Conservation (phyloP, 2,797 vertebrate genomes). For the Neosilurus mollespiculum region DNA sequence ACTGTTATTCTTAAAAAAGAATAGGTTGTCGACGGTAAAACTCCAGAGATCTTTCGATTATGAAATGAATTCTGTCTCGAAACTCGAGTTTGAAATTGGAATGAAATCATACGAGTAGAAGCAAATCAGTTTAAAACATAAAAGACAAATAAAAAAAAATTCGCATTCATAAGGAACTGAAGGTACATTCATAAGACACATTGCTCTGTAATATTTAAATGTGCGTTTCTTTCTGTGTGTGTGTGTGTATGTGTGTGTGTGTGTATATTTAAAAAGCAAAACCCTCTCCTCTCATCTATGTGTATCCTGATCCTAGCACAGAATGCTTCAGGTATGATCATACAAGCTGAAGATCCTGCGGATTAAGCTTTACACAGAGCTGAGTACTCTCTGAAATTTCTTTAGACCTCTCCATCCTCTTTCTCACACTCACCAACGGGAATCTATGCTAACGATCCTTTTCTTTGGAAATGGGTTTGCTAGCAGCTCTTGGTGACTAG, state of each 20-base stretch:
- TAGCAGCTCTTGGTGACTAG: conserved; percentile 37
- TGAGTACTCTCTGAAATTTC: background rate
- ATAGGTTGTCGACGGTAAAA: conserved; percentile 28
- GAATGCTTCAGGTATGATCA: conserved; percentile 13
- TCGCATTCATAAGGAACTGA: conserved; percentile 27
- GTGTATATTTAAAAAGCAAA: background rate
- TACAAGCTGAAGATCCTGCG: conserved; percentile 12
- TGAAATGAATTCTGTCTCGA: conserved; percentile 5
- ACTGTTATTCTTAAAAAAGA: conserved; percentile 11
- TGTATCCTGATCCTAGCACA: background rate
- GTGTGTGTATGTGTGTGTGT: background rate
- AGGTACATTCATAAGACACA: conserved; percentile 50
- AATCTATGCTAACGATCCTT: background rate
- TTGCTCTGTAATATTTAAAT: conserved; percentile 19
- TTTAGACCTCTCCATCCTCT: background rate
- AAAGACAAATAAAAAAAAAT: background rate
- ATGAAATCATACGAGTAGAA: background rate
- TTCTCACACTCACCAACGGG: background rate
- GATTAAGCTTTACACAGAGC: background rate
- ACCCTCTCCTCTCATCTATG: background rate
- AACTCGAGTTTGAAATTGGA: background rate
- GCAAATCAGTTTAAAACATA: background rate
- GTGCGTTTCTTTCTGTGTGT: conserved; percentile 12
- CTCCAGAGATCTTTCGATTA: background rate
- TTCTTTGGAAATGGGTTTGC: background rate